These are phyloP conservation scores for Rhodophaea formosa DNA, from an alignment of 2,888 invertebrate species.

Conservation along the genomic window DNA sequence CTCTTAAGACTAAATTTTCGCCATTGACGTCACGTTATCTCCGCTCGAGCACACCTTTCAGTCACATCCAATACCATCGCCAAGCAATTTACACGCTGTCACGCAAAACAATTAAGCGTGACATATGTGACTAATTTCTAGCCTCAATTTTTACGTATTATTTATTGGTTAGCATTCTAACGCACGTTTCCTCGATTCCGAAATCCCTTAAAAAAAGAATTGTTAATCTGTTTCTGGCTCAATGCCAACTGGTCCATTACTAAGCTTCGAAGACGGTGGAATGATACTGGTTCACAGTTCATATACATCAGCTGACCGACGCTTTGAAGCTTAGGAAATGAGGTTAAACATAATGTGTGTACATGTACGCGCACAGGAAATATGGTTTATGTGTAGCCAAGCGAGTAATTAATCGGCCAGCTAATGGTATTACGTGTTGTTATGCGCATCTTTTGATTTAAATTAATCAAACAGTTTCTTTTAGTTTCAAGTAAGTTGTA, in stretches of 20 bases:
- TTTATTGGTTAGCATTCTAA: slow-evolving; percentile 51
- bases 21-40: slow-evolving; percentile 42
- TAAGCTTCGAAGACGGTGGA: slow-evolving; percentile 56
- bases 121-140: slow-evolving; percentile 64
- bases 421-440: slow-evolving; percentile 54
- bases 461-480: slow-evolving; percentile 21
- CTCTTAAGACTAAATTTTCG: slow-evolving; percentile 30
- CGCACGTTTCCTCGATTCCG: slow-evolving; percentile 38
- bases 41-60: slow-evolving; percentile 40
- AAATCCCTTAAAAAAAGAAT: slow-evolving; percentile 56
- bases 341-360: slow-evolving; percentile 58
- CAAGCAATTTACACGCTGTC: slow-evolving; percentile 63
- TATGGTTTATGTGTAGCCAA: slow-evolving; percentile 63
- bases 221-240: slow-evolving; percentile 52
- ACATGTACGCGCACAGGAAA: slow-evolving; percentile 54
- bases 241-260: slow-evolving; percentile 71
- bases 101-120: slow-evolving; percentile 62
- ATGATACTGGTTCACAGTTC: slow-evolving; percentile 74
- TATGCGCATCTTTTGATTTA: slow-evolving; percentile 29
- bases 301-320: slow-evolving; percentile 63
- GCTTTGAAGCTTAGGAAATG: slow-evolving; percentile 68
- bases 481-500: no score
- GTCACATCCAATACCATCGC: slow-evolving; percentile 50
- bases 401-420: slow-evolving; percentile 67
- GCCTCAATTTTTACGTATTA: slow-evolving; percentile 61